A percentile compares a stretch with the other conserved stretches of the same genome.
Conservation (phyloP, 2,888 invertebrate species). For the Zelleria hepariella region DNA sequence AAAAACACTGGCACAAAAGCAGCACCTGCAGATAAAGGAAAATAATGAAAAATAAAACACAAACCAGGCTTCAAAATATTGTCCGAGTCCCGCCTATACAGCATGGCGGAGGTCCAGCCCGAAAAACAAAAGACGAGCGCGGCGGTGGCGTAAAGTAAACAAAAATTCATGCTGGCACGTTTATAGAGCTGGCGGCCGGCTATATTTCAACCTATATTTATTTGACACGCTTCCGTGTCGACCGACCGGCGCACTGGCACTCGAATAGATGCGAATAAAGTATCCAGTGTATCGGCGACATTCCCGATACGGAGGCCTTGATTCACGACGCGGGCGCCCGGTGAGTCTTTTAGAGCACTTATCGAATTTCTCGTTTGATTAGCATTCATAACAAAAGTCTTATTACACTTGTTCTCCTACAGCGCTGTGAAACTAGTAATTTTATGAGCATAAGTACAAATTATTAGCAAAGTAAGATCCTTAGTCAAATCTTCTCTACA, state of each 20-base stretch:
- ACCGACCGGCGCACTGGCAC: slow-evolving; percentile 39
- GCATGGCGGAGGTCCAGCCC: slow-evolving; percentile 49
- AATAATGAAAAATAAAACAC: slow-evolving; percentile 21
- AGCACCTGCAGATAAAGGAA: no score
- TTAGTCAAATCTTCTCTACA: no score
- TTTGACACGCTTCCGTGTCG: slow-evolving; percentile 60
- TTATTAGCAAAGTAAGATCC: no score
- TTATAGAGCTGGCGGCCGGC: slow-evolving; percentile 48
- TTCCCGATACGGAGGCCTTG: slow-evolving; percentile 47
- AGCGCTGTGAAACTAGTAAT: no score
- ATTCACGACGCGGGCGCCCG: background rate
- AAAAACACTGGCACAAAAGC: background rate
- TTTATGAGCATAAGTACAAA: no score
- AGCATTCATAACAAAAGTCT: background rate
- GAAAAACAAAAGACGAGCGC: slow-evolving; percentile 47
- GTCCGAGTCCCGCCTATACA: slow-evolving; percentile 55
- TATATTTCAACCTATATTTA: slow-evolving; percentile 66
- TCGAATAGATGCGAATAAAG: slow-evolving; percentile 58
- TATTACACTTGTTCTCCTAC: background rate
- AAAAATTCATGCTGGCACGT: slow-evolving; percentile 63
- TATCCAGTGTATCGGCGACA: slow-evolving; percentile 61
- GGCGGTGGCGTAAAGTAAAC: slow-evolving; percentile 57
- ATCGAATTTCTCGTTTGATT: background rate
- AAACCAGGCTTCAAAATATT: slow-evolving; percentile 61
- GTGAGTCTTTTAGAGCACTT: background rate